Percentiles rank a stretch among this genome's conserved stretches.
Evolutionary conservation across 1,140 invertebrate genomes (phyloP).

Genomic region (Mactra quadrangularis): DNA sequence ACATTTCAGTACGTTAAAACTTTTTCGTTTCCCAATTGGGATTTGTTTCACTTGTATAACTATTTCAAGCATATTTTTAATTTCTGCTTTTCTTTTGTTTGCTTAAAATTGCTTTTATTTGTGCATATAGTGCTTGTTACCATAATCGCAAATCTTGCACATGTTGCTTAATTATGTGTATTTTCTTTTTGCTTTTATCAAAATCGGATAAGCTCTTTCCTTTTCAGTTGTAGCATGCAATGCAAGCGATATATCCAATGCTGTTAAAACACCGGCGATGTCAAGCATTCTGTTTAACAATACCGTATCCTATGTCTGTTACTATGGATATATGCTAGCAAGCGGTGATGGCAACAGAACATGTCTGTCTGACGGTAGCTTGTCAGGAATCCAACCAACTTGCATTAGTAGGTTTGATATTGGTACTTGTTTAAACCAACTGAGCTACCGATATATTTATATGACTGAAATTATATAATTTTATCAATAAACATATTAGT

Average conservation of each 20-base stretch:
- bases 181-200: neutral
- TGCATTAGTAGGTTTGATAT: conserved; percentile 32
- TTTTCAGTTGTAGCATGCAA: conserved; percentile 13
- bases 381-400: neutral
- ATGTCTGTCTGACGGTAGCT: neutral
- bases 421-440: neutral
- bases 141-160: too few species aligned
- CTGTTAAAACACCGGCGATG: neutral
- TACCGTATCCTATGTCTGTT: neutral
- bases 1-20: too few species aligned
- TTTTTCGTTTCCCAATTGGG: too few species aligned
- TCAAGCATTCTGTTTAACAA: neutral
- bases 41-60: too few species aligned
- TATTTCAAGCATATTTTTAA: too few species aligned
- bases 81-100: too few species aligned
- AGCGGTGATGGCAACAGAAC: neutral
- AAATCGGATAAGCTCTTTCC: neutral
- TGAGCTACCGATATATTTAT: too few species aligned
- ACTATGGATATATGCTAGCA: conserved; percentile 9
- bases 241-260: neutral
- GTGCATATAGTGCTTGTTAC: too few species aligned
- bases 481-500: too few species aligned
- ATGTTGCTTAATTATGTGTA: too few species aligned
- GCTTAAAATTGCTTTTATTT: too few species aligned
- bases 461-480: too few species aligned